Evolutionary conservation across 1,140 invertebrate genomes (phyloP), one percentile per base, ranked within the genome.

Genomic region (Lasioglossum albipes): DNA sequence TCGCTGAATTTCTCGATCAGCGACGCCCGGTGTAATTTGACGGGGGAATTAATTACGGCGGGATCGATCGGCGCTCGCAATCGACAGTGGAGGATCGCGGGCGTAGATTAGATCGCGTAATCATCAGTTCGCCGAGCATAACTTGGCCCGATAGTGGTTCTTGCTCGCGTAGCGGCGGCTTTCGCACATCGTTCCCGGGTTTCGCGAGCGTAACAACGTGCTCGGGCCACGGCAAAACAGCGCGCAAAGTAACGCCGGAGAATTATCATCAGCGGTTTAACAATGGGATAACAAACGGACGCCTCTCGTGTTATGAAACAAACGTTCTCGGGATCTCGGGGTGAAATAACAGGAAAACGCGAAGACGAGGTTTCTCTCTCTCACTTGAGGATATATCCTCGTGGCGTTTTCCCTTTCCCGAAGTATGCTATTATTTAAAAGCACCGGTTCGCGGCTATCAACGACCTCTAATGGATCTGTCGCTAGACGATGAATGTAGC

Each of bases 111-210:
- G 72, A 80, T 59, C n/a, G 54, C 20, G 49, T n/a, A 66, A 41
- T 59, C 73, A 75, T 75, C 61, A 67, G 54, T 41, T 49, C 52
- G 18, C 9, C 16, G 9, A 10, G 65, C 45, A 36, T 75, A 75
- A 67, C 54, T 80, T 52, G 49, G 68, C 75, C 72, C 72, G 64
- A 75, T 75, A 75, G 57, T 36, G 64, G 20, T 80, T 80, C 73
- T 69, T 54, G 71, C 57, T 7, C 20, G 45, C 52, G 54, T 31
- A 61, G n/a, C 52, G 57, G 45, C 62, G 54, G n/a, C 62, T 67
- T 75, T 75, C 41, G 36, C 65, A 9, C 45, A 20, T 75, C 54
- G 27, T 75, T 75, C 16, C 70, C 36, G 45, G 36, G 1, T 1
- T n/a, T 45, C 65, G 7, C 7, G 4, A 45, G 42, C 59, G 75